These are phyloP conservation scores for Crepidodera aurea DNA, from an alignment of 2,888 invertebrate genomes.

Conservation along the genomic window DNA sequence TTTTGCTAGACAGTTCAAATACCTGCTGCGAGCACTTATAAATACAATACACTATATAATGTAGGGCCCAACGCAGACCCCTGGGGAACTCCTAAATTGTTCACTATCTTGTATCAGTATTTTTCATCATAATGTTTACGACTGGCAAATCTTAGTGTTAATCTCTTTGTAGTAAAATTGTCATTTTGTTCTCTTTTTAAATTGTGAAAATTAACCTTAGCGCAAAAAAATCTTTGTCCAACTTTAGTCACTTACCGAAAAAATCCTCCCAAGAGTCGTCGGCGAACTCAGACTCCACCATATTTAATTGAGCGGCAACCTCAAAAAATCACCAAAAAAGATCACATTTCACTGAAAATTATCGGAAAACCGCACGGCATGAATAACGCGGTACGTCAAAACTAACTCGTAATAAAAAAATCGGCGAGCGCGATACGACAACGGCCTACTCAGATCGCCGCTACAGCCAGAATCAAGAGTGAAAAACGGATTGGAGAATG, in stretches of 20 bases:
- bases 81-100: too few relatives aligned
- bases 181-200: too few relatives aligned
- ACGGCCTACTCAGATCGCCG: not conserved
- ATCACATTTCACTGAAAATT: conserved; percentile 45
- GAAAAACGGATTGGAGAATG: not conserved
- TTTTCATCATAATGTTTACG: too few relatives aligned
- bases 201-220: too few relatives aligned
- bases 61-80: too few relatives aligned
- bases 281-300: conserved; percentile 53
- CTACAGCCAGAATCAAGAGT: not conserved
- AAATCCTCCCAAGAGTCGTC: conserved; percentile 60
- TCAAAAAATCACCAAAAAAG: conserved; percentile 31
- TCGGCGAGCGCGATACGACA: not conserved
- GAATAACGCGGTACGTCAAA: not conserved
- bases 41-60: too few relatives aligned
- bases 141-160: too few relatives aligned
- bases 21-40: too few relatives aligned
- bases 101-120: too few relatives aligned
- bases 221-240: too few relatives aligned
- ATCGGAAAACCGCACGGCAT: conserved; percentile 12
- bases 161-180: too few relatives aligned
- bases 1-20: too few relatives aligned
- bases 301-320: conserved; percentile 45
- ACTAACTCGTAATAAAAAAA: not conserved
- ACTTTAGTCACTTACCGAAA: conserved; percentile 59